Evolutionary conservation across 2,113 vertebrate species (phyloP).

Genomic region (Neogobius melanostomus): DNA sequence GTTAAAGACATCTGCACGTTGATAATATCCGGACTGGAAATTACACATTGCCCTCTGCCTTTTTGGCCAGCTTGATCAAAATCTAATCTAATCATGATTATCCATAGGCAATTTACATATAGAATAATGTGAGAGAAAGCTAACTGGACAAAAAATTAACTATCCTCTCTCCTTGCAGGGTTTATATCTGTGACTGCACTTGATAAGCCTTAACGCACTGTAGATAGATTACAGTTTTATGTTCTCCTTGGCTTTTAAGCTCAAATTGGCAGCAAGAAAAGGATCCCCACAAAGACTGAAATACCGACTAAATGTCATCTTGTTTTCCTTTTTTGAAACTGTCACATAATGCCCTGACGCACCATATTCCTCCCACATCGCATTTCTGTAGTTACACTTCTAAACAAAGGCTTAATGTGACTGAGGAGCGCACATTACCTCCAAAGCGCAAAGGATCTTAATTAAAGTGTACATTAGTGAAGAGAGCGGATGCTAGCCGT

Average conservation of each 20-base stretch:
- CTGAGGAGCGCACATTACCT: neutral
- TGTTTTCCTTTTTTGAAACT: neutral
- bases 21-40: neutral
- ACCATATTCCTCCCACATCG: neutral
- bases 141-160: too few relatives aligned
- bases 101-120: too few relatives aligned
- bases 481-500: neutral
- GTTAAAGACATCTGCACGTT: neutral
- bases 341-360: neutral
- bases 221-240: too few relatives aligned
- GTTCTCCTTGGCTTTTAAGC: neutral
- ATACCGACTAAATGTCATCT: neutral
- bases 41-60: too few relatives aligned
- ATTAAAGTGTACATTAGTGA: neutral
- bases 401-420: slow-evolving; percentile 1
- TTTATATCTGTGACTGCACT: too few relatives aligned
- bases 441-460: neutral
- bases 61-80: too few relatives aligned
- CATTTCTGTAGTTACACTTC: slow-evolving; percentile 8
- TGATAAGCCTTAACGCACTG: too few relatives aligned
- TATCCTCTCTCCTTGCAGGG: too few relatives aligned
- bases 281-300: neutral
- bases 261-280: neutral
- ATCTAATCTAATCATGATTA: too few relatives aligned
- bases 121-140: too few relatives aligned